Conservation (phyloP, 2,113 vertebrate genomes). For the Geococcyx californianus region DNA sequence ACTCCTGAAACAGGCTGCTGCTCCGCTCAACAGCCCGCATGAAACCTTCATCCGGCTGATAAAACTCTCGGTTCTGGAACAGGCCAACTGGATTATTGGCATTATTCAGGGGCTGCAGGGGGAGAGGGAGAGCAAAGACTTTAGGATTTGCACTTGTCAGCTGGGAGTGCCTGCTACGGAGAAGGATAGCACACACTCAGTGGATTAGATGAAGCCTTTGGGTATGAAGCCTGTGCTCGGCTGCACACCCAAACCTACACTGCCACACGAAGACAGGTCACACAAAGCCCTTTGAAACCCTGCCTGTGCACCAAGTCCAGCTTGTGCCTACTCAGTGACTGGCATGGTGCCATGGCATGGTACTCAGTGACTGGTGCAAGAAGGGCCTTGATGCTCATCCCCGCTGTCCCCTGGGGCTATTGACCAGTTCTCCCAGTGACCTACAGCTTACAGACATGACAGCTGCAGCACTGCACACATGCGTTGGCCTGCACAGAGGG, state of each 20-base stretch:
- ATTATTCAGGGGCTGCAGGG: not conserved
- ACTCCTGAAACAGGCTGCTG: fast-evolving
- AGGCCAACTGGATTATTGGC: not conserved
- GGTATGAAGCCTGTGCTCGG: not conserved
- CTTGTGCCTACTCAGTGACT: not conserved
- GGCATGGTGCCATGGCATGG: fast-evolving
- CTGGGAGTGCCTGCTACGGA: not conserved
- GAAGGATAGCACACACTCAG: not conserved
- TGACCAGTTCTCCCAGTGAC: fast-evolving
- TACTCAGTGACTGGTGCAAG: fast-evolving
- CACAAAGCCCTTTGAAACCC: not conserved
- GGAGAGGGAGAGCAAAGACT: not conserved
- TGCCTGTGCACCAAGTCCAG: fast-evolving
- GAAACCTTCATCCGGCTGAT: not conserved
- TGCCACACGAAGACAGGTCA: fast-evolving
- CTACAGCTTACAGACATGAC: too few relatives aligned
- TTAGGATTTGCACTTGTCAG: not conserved
- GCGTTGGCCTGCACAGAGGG: fast-evolving
- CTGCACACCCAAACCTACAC: not conserved
- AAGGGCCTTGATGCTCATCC: fast-evolving
- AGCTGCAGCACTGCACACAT: not conserved
- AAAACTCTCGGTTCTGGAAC: not conserved
- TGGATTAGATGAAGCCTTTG: not conserved
- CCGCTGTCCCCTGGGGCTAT: fast-evolving
- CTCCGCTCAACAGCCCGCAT: fast-evolving